Conservation (phyloP, 2,113 vertebrate genomes). For the Larimichthys polyactis region DNA sequence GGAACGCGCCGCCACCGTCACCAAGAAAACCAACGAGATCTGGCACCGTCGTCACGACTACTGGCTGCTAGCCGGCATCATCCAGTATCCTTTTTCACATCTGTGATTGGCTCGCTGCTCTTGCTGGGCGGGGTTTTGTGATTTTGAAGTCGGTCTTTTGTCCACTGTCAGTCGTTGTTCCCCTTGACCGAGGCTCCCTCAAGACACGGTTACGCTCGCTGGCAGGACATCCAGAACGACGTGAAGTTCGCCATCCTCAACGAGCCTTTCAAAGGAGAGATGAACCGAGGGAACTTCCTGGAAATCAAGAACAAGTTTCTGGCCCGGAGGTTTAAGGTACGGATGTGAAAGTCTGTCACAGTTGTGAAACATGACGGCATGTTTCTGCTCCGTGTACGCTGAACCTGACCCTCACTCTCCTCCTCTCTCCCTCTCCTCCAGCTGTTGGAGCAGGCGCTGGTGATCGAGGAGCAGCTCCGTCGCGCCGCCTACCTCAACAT, state of each 20-base stretch:
- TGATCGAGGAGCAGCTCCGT: slow-evolving; percentile 97
- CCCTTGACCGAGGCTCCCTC: slow-evolving; percentile 82
- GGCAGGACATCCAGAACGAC: slow-evolving; percentile 99
- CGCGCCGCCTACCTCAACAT: slow-evolving; percentile 98
- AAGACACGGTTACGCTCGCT: slow-evolving; percentile 99
- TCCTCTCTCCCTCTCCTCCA: slow-evolving; percentile 41
- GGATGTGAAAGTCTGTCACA: too few relatives aligned
- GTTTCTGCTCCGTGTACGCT: too few relatives aligned
- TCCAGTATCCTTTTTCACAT: slow-evolving; percentile 94
- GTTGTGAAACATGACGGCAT: too few relatives aligned
- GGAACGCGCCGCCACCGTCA: slow-evolving; percentile 96
- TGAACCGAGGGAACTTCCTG: slow-evolving; percentile 98
- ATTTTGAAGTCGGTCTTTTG: background rate
- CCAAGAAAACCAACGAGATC: slow-evolving; percentile 98
- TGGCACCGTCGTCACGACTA: slow-evolving; percentile 99
- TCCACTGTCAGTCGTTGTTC: background rate
- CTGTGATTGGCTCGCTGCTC: background rate
- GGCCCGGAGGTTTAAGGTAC: slow-evolving; percentile 96
- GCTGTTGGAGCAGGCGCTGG: slow-evolving; percentile 96
- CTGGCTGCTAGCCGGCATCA: slow-evolving; percentile 98
- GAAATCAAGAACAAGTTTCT: slow-evolving; percentile 99
- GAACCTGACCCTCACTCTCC: background rate
- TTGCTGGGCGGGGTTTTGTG: background rate
- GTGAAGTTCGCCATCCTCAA: slow-evolving; percentile 97
- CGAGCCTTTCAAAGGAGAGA: slow-evolving; percentile 98